Conservation (phyloP, 2,888 invertebrate species). For the Vesta saturnalis region DNA sequence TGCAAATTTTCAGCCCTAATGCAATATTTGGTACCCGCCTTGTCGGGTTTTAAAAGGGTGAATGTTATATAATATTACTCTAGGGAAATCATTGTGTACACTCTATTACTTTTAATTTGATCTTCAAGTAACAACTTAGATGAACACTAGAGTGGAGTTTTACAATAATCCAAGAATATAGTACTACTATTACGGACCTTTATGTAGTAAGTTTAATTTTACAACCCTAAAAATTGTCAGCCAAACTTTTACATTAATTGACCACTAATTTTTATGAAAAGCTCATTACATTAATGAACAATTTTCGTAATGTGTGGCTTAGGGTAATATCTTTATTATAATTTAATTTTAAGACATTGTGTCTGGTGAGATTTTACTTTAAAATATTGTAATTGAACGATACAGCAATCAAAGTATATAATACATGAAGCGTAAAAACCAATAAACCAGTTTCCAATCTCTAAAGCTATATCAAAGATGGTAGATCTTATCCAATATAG, state of each 20-base stretch:
- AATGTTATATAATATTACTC: slow-evolving; percentile 40
- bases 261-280: neutral
- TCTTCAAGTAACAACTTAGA: slow-evolving; percentile 38
- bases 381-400: neutral
- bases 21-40: slow-evolving; percentile 34
- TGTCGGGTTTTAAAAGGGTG: slow-evolving; percentile 38
- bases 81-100: slow-evolving; percentile 46
- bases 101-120: slow-evolving; percentile 47
- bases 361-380: neutral
- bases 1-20: slow-evolving; percentile 26
- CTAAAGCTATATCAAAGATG: neutral
- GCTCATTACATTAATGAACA: neutral
- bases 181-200: neutral
- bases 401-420: neutral
- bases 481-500: slow-evolving; percentile 1
- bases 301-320: no score
- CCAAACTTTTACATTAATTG: no score
- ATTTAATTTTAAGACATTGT: no score
- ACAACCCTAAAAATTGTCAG: neutral
- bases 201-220: neutral
- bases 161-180: neutral
- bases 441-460: neutral
- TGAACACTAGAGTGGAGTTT: slow-evolving; percentile 18
- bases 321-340: no score
- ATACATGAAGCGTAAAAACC: neutral